Base-by-base conservation (phyloP, 2,888 invertebrate species). In the Vannuccia rotundouncinata region DNA sequence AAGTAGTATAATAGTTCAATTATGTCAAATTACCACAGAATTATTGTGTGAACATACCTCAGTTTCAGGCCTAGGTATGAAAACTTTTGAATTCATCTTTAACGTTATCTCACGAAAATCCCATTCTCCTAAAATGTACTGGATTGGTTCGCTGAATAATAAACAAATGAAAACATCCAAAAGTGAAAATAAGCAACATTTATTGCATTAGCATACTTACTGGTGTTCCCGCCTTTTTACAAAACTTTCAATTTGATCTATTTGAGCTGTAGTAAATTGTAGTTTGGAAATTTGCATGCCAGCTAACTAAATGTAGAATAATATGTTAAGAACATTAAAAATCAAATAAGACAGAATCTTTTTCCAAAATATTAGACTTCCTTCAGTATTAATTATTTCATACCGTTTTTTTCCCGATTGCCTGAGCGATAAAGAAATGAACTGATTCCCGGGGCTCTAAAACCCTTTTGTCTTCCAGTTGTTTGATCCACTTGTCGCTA, bases 111-210 rank as follows among this genome's bases (percentile, higher is more conserved):
- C 89, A 84, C 91, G 89, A 83, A 92, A 92, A 84, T 92, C 91
- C 92, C 92, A 92, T 86, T 92, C 91, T n/a, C 91, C 91, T 75
- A 92, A 88, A 59, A 92, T 90, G 83, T 92, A 92, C 84, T 92
- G 92, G 29, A 92, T 88, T 0, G 92, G 92, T 90, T 91, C 91
- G 81, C 92, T 85, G 66, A 80, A 28, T 81, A 81, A 27, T 22
- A 22, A 10, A 77, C 17, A 25, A 13, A 17, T 29, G n/a, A 60
- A 77, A 31, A 22, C 31, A 2, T n/a, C n/a, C n/a, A n/a, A n/a
- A n/a, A n/a, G n/a, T n/a, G n/a, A n/a, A n/a, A n/a, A n/a, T n/a
- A n/a, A n/a, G n/a, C n/a, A n/a, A n/a, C n/a, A n/a, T n/a, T n/a
- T n/a, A n/a, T n/a, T n/a, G n/a, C n/a, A n/a, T n/a, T n/a, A n/a